Conservation (phyloP, 2,797 vertebrate species). For the Acropternis orthonyx region DNA sequence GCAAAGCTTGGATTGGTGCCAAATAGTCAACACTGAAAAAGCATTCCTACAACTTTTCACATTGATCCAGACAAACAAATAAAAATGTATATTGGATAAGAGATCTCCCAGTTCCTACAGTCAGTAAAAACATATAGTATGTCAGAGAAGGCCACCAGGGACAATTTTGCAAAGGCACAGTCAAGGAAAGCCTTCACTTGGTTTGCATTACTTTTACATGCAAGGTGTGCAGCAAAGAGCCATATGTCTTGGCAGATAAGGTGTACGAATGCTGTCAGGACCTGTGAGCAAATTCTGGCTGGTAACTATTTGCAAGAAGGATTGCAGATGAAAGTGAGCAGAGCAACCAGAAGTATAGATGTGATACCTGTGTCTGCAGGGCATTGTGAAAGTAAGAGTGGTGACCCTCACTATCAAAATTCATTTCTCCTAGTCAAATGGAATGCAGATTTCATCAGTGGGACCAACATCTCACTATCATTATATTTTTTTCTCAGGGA, state of each 20-base stretch:
- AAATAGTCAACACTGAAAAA: neutral
- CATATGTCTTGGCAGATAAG: neutral
- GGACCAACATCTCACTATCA: neutral
- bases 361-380: neutral
- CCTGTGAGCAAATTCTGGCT: neutral
- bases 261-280: neutral
- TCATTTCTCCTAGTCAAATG: neutral
- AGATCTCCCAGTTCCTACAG: neutral
- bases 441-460: neutral
- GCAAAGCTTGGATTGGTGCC: neutral
- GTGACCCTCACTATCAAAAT: neutral
- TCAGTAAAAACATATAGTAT: neutral
- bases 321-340: neutral
- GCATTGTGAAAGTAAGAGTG: neutral
- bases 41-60: neutral
- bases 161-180: neutral
- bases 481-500: neutral
- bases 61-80: neutral
- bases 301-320: neutral
- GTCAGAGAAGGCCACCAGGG: neutral
- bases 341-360: neutral
- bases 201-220: neutral
- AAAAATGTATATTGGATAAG: neutral
- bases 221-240: neutral
- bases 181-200: neutral